Conservation (phyloP, 1,140 invertebrate species). For the Drosophila yakuba region DNA sequence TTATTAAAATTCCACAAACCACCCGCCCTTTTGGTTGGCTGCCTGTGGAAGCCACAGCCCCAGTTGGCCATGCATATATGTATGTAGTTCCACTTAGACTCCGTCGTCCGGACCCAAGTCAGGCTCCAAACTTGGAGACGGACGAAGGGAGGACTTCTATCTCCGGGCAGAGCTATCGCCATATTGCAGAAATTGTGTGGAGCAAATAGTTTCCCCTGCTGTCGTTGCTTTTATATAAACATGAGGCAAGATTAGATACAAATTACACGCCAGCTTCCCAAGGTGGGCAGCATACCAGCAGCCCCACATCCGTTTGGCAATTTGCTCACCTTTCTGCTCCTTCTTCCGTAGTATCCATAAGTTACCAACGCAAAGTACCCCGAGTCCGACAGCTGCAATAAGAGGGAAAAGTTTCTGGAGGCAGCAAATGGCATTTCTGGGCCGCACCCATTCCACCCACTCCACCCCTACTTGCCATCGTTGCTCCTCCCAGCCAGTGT, state of each 20-base stretch:
- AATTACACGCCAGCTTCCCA: constrained; percentile 79
- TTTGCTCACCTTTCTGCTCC: constrained; percentile 67
- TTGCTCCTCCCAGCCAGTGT: constrained; percentile 36
- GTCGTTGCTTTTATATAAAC: constrained; percentile 80
- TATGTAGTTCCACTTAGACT: constrained; percentile 45
- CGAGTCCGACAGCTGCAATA: constrained; percentile 62
- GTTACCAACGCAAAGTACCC: constrained; percentile 73
- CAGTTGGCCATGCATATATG: constrained; percentile 54
- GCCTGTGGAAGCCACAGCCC: constrained; percentile 15
- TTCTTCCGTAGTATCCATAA: constrained; percentile 65
- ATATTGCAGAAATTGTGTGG: constrained; percentile 74
- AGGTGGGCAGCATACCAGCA: constrained; percentile 51
- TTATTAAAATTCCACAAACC: constrained; percentile 80
- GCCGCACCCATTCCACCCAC: constrained; percentile 57
- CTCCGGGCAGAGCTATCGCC: constrained; percentile 52
- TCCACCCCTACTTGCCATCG: constrained; percentile 8
- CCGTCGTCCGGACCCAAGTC: neutral
- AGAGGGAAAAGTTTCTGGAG: constrained; percentile 70
- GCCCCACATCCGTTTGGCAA: constrained; percentile 48
- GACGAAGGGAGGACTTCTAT: constrained; percentile 38
- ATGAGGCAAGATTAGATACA: constrained; percentile 82
- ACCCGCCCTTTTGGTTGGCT: constrained; percentile 33
- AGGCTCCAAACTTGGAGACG: constrained; percentile 25
- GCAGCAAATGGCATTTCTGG: constrained; percentile 53
- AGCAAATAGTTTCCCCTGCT: constrained; percentile 48